Conservation (phyloP, 2,888 invertebrate genomes). For the Aphelenchoides bicaudatus region DNA sequence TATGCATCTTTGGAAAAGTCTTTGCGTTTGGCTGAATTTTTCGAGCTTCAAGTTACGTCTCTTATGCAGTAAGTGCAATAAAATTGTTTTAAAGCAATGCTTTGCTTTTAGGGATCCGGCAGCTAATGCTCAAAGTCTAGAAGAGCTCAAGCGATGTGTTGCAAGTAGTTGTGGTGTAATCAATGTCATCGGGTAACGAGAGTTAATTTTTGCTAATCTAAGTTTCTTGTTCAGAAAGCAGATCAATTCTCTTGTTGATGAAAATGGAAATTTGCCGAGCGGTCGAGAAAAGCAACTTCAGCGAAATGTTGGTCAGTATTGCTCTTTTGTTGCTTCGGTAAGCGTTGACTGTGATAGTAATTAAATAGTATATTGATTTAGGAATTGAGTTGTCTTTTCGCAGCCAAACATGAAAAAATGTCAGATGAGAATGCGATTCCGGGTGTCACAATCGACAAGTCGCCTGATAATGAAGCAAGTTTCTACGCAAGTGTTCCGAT, state of each 20-base stretch:
- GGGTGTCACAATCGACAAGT: too few species aligned
- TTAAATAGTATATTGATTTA: too few species aligned
- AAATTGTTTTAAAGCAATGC: too few species aligned
- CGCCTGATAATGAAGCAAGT: too few species aligned
- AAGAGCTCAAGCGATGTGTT: constrained; percentile 6
- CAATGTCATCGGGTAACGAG: not conserved
- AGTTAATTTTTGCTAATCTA: not conserved
- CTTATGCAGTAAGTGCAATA: not conserved
- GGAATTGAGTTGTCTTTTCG: too few species aligned
- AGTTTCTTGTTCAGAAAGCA: not conserved
- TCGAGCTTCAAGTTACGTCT: not conserved
- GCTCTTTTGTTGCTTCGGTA: too few species aligned
- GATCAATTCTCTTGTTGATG: not conserved
- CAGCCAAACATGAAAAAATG: too few species aligned
- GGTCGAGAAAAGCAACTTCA: not conserved
- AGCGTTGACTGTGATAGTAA: too few species aligned
- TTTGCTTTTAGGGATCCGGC: not conserved
- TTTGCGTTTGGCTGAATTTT: not conserved
- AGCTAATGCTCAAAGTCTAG: not conserved
- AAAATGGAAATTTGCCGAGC: too few species aligned
- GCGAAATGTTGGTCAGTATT: not conserved
- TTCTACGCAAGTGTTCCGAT: too few species aligned
- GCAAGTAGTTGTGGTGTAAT: not conserved
- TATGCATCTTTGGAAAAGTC: not conserved
- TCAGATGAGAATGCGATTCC: too few species aligned